Evolutionary conservation across 2,113 vertebrate species (phyloP).

Genomic region (Stigmatopora argus): DNA sequence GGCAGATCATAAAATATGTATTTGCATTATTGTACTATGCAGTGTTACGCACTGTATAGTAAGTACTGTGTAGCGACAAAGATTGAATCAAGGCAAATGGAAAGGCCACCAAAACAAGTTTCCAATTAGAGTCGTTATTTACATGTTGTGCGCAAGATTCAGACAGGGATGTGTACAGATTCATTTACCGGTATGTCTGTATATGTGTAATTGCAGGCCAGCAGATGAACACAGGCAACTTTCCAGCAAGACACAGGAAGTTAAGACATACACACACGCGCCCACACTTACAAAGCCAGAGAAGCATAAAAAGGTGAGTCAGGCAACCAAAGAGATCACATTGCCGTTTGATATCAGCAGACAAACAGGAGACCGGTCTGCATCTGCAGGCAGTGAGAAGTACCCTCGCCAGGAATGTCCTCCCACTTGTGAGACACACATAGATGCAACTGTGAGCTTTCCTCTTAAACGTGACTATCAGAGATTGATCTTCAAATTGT

Average conservation of each 20-base stretch:
- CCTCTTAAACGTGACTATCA: not conserved
- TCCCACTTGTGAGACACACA: conserved; percentile 20
- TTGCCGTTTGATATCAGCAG: conserved; percentile 61
- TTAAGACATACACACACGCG: conserved; percentile 26
- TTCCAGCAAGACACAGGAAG: conserved; percentile 52
- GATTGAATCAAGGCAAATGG: not conserved
- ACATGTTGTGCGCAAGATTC: not conserved
- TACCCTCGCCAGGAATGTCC: conserved; percentile 55
- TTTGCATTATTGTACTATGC: too few relatives aligned
- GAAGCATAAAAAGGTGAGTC: conserved; percentile 59
- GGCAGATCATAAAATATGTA: too few relatives aligned
- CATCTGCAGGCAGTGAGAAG: conserved; percentile 61
- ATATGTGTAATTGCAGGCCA: conserved; percentile 51
- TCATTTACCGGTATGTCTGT: conserved; percentile 16
- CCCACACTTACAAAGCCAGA: conserved; percentile 29
- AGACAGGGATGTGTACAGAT: conserved; percentile 7
- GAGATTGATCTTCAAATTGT: not conserved
- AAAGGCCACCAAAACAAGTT: conserved; percentile 1
- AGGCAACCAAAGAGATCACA: conserved; percentile 62
- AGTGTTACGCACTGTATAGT: not conserved
- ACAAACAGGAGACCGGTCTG: conserved; percentile 61
- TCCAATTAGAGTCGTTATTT: not conserved
- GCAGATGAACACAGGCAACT: conserved; percentile 46
- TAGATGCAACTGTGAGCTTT: not conserved
- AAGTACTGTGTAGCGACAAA: not conserved